phyloP scores from a whole-genome alignment of 2,888 invertebrate species.

The Elegia similella region DNA sequence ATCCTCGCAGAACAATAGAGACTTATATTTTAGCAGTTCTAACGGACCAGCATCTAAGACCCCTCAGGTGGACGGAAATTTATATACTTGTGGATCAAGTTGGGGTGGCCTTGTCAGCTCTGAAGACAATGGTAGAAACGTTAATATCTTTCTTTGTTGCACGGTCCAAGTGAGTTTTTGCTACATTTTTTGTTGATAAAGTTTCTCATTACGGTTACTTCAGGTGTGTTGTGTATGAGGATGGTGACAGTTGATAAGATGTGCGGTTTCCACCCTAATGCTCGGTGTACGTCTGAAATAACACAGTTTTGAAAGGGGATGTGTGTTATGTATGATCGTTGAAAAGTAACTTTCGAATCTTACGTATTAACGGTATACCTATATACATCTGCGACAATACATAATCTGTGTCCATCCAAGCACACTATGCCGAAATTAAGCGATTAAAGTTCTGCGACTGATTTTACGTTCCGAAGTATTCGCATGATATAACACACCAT shows the following conservation, averaged over 20 bases:
- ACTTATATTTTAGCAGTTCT: conserved; percentile 62
- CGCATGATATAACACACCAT: too few relatives aligned
- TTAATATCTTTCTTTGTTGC: conserved; percentile 77
- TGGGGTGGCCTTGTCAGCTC: conserved; percentile 52
- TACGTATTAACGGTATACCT: too few relatives aligned
- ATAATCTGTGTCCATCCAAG: too few relatives aligned
- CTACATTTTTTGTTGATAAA: conserved; percentile 16
- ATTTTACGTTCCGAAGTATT: too few relatives aligned
- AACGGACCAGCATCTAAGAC: conserved; percentile 35
- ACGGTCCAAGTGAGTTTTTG: conserved; percentile 14
- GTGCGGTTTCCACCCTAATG: not conserved
- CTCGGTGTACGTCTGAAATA: not conserved
- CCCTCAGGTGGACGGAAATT: not conserved
- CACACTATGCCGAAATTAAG: too few relatives aligned
- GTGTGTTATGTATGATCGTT: too few relatives aligned
- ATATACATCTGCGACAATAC: too few relatives aligned
- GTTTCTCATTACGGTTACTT: conserved; percentile 6
- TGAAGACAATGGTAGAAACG: conserved; percentile 71
- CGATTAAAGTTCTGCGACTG: too few relatives aligned
- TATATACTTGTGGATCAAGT: conserved; percentile 30
- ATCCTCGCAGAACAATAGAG: conserved; percentile 52
- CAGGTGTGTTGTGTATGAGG: conserved; percentile 9
- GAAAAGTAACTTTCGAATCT: too few relatives aligned
- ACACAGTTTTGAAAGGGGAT: too few relatives aligned
- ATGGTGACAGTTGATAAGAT: not conserved